Evolutionary conservation across 2,888 invertebrate species (phyloP), one percentile per base, ranked within the genome.

Genomic region (Netelia virgata): DNA sequence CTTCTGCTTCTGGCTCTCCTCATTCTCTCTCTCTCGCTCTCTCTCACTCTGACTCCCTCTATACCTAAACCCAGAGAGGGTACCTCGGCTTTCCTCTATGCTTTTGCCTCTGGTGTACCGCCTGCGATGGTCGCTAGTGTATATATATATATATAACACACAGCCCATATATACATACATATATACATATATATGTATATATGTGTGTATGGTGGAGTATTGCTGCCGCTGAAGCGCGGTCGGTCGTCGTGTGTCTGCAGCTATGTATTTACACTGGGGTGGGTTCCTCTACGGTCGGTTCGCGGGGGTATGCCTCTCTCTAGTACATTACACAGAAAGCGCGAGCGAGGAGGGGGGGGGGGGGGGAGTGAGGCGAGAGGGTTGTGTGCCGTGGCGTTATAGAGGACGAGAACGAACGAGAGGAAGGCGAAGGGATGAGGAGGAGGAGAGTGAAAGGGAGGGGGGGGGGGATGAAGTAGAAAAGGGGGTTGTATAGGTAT

Each of bases 261-360:
- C 91, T 90, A 91, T 91, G 89, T 91, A 91, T 91, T 91, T 91
- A 91, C 91, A 91, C 90, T 87, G 84, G 90, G 91, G 89, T 90
- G 87, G 87, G 89, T 85, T 89, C 86, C 87, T 86, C 86, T 83
- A 79, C 69, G 81, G 84, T 85, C 81, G 78, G 28, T 84, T 84
- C 83, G 82, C 73, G 73, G 18, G 61, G 73, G 61, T 73, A 61
- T 73, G 50, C 28, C 73, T 61, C 86, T 89, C 90, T 88, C 90
- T 88, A 88, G 89, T 89, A 89, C 90, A 90, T 90, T 86, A 84
- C 86, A 86, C 82, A 85, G 87, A 57, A 63, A 83, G 85, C 85
- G 85, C 86, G 76, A 68, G 84, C 80, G 85, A 43, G 78, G 86
- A 88, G 85, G 86, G 87, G 85, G 88, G 74, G 85, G 36, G 78